These are phyloP conservation scores for Pithys albifrons DNA, from an alignment of 2,113 vertebrate species.

Conservation along the genomic window DNA sequence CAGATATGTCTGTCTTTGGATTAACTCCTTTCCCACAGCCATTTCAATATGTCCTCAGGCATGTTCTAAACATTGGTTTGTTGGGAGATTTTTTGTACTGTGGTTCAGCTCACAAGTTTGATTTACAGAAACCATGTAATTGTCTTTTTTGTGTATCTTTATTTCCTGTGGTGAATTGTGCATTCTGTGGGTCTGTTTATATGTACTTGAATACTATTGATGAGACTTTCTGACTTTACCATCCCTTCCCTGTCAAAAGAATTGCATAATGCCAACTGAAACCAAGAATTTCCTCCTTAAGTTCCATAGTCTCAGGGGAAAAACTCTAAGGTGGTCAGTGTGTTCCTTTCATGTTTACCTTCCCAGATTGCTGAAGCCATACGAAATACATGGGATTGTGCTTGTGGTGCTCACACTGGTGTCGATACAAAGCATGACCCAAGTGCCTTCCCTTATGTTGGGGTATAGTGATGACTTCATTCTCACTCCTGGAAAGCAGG, in stretches of 20 bases:
- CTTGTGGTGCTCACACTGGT: background rate
- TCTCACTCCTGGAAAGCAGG: background rate
- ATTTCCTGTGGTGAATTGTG: background rate
- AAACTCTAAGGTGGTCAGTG: background rate
- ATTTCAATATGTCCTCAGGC: background rate
- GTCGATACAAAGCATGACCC: background rate
- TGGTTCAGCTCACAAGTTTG: background rate
- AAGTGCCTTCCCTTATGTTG: background rate
- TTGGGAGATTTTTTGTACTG: background rate
- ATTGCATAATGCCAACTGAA: background rate
- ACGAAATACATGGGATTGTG: background rate
- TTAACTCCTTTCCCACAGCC: background rate
- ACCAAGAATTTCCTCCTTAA: background rate
- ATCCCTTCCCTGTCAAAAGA: background rate
- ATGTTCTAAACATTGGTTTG: background rate
- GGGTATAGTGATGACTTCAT: background rate
- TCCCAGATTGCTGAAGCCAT: background rate
- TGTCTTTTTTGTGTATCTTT: background rate
- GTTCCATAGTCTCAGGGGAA: background rate
- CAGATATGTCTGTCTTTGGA: background rate
- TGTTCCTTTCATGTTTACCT: background rate
- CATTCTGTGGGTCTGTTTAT: background rate
- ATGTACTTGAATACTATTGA: background rate
- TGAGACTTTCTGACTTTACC: background rate
- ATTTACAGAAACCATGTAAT: background rate